Evolutionary conservation across 2,113 vertebrate genomes (phyloP).

Genomic region (Chloropsis hardwickii): DNA sequence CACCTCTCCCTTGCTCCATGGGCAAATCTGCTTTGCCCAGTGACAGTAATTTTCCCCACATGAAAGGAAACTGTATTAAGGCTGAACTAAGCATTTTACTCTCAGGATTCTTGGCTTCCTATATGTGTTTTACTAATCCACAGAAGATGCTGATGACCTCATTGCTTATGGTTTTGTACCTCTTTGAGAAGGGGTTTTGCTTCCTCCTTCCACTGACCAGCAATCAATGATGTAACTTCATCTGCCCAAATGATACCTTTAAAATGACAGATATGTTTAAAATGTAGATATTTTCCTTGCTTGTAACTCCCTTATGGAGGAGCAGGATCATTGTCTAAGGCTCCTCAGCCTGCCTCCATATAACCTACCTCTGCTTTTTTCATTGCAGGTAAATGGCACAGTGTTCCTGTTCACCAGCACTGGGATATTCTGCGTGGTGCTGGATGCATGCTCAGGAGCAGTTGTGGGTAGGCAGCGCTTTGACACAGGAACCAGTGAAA

Average conservation of each 20-base stretch:
- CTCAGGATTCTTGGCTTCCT: background rate
- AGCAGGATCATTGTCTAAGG: background rate
- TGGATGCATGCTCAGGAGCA: constrained; percentile 28
- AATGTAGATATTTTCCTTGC: background rate
- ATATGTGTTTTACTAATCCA: background rate
- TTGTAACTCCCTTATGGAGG: background rate
- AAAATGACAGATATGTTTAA: background rate
- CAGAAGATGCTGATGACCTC: background rate
- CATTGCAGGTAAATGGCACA: constrained; percentile 47
- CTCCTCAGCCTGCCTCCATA: background rate
- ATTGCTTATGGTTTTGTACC: background rate
- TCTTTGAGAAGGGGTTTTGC: background rate
- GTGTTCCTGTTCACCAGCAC: background rate
- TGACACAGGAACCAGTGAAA: background rate
- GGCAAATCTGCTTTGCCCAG: background rate
- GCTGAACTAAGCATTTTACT: background rate
- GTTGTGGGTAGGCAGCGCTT: constrained; percentile 20
- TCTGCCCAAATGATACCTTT: background rate
- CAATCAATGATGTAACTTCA: background rate
- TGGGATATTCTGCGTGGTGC: constrained; percentile 19
- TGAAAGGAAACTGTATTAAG: background rate
- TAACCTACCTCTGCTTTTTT: background rate
- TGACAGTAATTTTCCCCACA: background rate
- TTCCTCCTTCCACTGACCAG: background rate
- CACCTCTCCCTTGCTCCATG: background rate